These are phyloP conservation scores for Sarcoramphus papa DNA, from an alignment of 2,797 vertebrate genomes.

Conservation along the genomic window DNA sequence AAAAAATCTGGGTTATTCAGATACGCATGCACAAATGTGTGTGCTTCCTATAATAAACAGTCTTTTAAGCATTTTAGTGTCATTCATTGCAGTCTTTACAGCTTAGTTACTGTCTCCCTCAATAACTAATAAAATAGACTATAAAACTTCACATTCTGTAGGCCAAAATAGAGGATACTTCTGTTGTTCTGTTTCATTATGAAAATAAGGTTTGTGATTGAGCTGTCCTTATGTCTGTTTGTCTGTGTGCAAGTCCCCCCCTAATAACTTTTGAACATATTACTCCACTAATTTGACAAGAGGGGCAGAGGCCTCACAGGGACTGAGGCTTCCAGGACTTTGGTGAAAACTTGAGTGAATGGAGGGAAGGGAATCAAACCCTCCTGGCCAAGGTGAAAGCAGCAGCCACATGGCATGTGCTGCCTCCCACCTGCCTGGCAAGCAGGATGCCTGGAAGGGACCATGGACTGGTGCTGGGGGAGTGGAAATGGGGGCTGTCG, in stretches of 20 bases:
- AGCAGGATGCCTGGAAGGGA: not conserved
- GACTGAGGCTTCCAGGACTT: not conserved
- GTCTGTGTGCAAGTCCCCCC: not conserved
- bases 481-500: not conserved
- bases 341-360: not conserved
- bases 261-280: not conserved
- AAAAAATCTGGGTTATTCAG: not conserved
- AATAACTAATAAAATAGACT: conserved; percentile 17
- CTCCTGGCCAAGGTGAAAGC: not conserved
- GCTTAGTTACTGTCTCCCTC: conserved; percentile 1
- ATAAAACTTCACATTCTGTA: not conserved
- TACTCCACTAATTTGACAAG: not conserved
- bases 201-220: not conserved
- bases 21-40: not conserved
- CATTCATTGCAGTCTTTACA: conserved; percentile 2
- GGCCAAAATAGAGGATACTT: not conserved
- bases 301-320: not conserved
- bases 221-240: not conserved
- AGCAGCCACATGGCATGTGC: not conserved
- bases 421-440: not conserved
- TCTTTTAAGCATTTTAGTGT: not conserved
- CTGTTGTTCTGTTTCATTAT: not conserved
- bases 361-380: not conserved
- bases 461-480: not conserved
- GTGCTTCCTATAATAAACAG: not conserved